These are phyloP conservation scores for Caenorhabditis afra DNA, from an alignment of 2,888 invertebrate species.

Conservation along the genomic window DNA sequence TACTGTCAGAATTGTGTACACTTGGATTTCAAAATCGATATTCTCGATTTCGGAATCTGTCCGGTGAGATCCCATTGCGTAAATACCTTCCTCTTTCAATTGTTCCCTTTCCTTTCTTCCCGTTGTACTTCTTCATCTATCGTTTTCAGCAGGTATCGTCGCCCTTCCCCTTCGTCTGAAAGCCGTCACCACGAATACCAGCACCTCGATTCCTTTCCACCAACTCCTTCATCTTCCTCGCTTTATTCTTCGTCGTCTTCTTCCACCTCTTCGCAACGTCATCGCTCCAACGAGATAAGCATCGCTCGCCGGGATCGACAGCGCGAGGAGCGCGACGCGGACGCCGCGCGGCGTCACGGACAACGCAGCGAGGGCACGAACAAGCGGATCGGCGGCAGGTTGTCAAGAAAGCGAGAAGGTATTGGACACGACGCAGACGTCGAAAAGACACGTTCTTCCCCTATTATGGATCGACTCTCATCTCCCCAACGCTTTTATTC, in stretches of 20 bases:
- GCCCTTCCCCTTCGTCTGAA: no score
- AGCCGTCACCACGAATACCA: no score
- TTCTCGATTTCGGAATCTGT: no score
- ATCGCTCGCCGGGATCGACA: background rate
- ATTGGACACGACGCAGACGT: background rate
- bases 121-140: no score
- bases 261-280: background rate
- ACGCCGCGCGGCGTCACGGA: slow-evolving; percentile 16
- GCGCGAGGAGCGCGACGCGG: slow-evolving; percentile 6
- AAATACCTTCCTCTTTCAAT: no score
- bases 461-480: background rate
- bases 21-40: no score
- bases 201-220: no score
- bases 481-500: background rate
- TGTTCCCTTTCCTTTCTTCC: no score
- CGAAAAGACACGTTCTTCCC: slow-evolving; percentile 3
- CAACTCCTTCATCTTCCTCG: background rate
- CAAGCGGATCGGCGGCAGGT: background rate
- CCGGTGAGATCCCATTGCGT: no score
- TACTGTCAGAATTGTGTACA: no score
- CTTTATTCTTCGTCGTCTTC: background rate
- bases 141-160: no score
- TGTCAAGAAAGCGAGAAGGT: background rate
- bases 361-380: background rate
- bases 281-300: slow-evolving; percentile 9